These are phyloP conservation scores for Lepus oiostolus DNA, from an alignment of 2,797 vertebrate species.

Conservation along the genomic window DNA sequence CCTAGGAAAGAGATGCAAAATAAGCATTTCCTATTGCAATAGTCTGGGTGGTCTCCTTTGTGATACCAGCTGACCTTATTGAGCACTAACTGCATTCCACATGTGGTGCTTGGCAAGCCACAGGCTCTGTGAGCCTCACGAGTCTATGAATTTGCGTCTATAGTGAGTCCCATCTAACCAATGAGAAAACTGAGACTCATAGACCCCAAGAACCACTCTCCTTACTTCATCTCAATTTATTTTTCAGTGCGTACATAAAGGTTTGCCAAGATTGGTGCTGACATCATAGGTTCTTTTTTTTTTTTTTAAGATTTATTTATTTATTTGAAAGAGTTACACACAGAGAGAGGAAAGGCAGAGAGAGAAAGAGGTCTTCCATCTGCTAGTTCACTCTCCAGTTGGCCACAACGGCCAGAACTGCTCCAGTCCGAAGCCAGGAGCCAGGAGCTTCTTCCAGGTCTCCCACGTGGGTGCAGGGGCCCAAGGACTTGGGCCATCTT, in stretches of 20 bases:
- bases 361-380: too few relatives aligned
- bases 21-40: neutral
- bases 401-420: too few relatives aligned
- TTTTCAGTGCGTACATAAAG: neutral
- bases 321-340: too few relatives aligned
- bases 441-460: too few relatives aligned
- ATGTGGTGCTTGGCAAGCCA: accelerated
- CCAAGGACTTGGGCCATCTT: too few relatives aligned
- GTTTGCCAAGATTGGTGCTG: neutral
- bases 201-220: accelerated
- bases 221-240: neutral
- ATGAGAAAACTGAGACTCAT: neutral
- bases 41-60: neutral
- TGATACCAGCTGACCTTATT: neutral
- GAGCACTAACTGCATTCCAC: neutral
- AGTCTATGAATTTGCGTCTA: neutral
- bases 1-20: neutral
- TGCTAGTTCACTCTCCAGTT: too few relatives aligned
- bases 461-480: too few relatives aligned
- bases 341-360: too few relatives aligned
- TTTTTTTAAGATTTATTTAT: too few relatives aligned
- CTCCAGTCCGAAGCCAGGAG: too few relatives aligned
- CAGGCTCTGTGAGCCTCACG: neutral
- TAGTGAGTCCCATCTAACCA: neutral
- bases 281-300: neutral